These are phyloP conservation scores for Adrianichthys oophorus DNA, from an alignment of 2,797 vertebrate genomes.

Conservation along the genomic window DNA sequence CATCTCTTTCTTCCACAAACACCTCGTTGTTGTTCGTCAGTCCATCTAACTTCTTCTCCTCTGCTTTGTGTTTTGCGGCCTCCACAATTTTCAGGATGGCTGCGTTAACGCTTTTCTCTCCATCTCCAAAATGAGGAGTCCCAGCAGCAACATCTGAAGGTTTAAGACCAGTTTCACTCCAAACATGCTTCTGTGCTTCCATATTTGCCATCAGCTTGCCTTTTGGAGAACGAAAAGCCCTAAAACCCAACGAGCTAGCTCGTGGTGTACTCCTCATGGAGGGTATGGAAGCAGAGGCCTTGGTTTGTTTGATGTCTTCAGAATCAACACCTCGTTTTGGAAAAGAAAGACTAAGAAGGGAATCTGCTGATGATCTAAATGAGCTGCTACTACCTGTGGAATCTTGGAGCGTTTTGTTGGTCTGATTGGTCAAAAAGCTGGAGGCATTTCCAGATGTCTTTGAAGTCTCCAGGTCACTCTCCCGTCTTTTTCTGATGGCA, in stretches of 20 bases:
- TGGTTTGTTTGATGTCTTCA: slow-evolving; percentile 10
- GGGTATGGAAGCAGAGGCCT: neutral
- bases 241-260: neutral
- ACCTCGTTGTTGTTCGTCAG: slow-evolving; percentile 10
- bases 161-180: slow-evolving; percentile 1
- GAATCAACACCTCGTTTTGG: slow-evolving; percentile 2
- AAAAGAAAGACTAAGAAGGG: neutral
- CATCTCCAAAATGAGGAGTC: neutral
- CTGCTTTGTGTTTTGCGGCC: neutral
- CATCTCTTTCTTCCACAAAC: slow-evolving; percentile 55
- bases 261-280: neutral
- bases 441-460: neutral
- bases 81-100: neutral
- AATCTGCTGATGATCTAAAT: neutral
- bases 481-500: neutral
- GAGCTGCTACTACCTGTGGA: neutral
- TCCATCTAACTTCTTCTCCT: neutral
- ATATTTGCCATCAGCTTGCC: neutral
- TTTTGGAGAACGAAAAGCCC: slow-evolving; percentile 1
- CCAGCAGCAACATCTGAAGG: neutral
- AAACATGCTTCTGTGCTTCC: neutral
- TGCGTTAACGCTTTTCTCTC: neutral
- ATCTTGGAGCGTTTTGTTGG: neutral
- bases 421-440: neutral
- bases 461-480: neutral